These are phyloP conservation scores for Erethizon dorsatum DNA, from an alignment of 2,797 vertebrate genomes.

Conservation along the genomic window DNA sequence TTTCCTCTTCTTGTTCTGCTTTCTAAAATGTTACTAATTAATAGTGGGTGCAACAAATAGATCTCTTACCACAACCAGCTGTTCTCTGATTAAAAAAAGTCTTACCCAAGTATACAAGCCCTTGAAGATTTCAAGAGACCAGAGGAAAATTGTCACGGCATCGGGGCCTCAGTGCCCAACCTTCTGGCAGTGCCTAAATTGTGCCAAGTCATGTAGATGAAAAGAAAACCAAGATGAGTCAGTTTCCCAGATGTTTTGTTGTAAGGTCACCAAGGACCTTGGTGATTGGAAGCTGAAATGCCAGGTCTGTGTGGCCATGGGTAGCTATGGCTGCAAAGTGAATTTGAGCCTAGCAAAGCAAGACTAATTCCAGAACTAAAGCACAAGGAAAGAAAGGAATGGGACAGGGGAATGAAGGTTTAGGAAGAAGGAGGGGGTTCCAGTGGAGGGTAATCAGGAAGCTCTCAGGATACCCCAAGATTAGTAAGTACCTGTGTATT, in stretches of 20 bases:
- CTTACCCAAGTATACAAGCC: constrained; percentile 76
- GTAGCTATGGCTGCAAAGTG: constrained; percentile 67
- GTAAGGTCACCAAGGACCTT: constrained; percentile 80
- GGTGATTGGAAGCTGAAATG: constrained; percentile 60
- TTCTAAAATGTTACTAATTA: constrained; percentile 84
- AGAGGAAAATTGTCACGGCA: constrained; percentile 80
- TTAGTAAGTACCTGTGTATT: neutral
- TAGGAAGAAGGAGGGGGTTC: neutral
- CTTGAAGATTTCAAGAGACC: constrained; percentile 84
- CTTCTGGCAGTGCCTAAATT: constrained; percentile 76
- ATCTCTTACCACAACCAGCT: constrained; percentile 81
- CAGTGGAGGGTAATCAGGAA: neutral
- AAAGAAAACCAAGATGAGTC: constrained; percentile 82
- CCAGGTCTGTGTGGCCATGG: constrained; percentile 72
- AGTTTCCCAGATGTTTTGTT: constrained; percentile 82
- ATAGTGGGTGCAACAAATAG: constrained; percentile 80
- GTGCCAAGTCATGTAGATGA: constrained; percentile 81
- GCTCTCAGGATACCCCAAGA: neutral
- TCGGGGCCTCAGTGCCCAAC: constrained; percentile 49
- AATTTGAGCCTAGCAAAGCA: neutral
- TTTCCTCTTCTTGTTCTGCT: constrained; percentile 76
- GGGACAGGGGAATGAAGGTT: neutral
- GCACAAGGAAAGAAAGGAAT: neutral
- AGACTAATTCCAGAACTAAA: constrained; percentile 34
- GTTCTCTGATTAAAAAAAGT: constrained; percentile 83